A percentile compares a stretch with the other conserved stretches of the same genome.
Conservation (phyloP, 2,797 vertebrate genomes). For the Periparus ater region DNA sequence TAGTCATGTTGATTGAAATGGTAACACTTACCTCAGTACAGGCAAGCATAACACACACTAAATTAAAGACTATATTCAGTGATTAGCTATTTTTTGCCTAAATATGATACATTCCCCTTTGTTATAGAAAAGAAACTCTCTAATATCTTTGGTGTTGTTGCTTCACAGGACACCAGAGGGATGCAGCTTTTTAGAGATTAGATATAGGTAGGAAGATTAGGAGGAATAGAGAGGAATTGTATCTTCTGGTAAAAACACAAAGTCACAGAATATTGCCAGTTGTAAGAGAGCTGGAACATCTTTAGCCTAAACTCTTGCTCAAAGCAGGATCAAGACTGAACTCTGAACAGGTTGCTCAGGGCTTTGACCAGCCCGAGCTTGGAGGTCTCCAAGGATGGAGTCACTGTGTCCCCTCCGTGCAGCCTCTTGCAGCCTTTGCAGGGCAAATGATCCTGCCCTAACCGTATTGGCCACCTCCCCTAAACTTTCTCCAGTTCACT, state of each 20-base stretch:
- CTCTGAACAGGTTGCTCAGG: not conserved
- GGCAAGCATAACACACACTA: not conserved
- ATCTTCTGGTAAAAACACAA: not conserved
- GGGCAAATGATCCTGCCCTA: not conserved
- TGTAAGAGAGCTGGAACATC: not conserved
- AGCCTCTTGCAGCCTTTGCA: not conserved
- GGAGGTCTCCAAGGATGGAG: not conserved
- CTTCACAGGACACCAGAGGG: not conserved
- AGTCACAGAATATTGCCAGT: not conserved
- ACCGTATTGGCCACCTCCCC: not conserved
- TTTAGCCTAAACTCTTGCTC: not conserved
- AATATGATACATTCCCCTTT: not conserved
- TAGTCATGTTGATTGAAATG: not conserved
- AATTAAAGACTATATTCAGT: not conserved
- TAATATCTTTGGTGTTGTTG: not conserved
- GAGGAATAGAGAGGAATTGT: not conserved
- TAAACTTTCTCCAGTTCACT: not conserved
- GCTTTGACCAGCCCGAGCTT: not conserved
- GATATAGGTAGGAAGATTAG: not conserved
- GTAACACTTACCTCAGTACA: not conserved
- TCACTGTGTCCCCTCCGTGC: not conserved
- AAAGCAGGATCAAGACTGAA: not conserved
- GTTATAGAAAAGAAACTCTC: not conserved
- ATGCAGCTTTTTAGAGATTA: not conserved
- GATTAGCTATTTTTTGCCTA: not conserved